Base-by-base conservation (phyloP, 2,113 vertebrate species). In the Cochlearius cochlearius region DNA sequence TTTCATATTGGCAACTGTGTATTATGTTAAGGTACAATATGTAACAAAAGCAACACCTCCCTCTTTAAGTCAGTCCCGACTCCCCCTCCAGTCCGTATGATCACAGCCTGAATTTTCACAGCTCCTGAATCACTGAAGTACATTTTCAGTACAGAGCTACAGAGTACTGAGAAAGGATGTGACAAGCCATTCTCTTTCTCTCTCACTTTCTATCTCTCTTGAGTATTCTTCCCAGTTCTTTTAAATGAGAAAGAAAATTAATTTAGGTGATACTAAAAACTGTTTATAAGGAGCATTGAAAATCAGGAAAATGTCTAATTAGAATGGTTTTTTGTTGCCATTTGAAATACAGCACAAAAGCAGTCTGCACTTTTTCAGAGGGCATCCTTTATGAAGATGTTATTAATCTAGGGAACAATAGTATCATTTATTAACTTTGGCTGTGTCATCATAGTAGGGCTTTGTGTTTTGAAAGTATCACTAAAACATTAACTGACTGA, bases 231-330 rank as follows among this genome's bases (percentile, higher is more conserved):
- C 59, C 41, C 27, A 17, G 32, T 76, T 60, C 13, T 87, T 94
- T 68, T 39, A 73, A 66, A 87, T 34, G 17, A 86, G 41, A 82
- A 83, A 64, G 49, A 78, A 25, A 80, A 92, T 78, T 53, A 80
- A 93, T 86, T 34, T 59, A 88, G 60, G 15, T 90, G 66, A 45
- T 63, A 22, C 34, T 55, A 66, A 77, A 80, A 73, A 41, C 26
- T 87, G 63, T 94, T 94, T 75, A 26, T 60, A 89, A 77, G n/a
- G 59, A 87, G 19, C 29, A 55, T 1, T 87, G 72, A 76, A 80
- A 94, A 79, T 17, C n/a, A 92, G 38, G 38, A 73, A 94, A 92
- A 93, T 26, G 16, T 59, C 49, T 84, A 95, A 94, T 93, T 95
- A 53, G 41, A 56, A 71, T 43, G 16, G 38, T 0, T 11, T 85